Evolutionary conservation across 2,113 vertebrate genomes (phyloP), one percentile per base, ranked within the genome.

Genomic region (Nesogale talazaci): DNA sequence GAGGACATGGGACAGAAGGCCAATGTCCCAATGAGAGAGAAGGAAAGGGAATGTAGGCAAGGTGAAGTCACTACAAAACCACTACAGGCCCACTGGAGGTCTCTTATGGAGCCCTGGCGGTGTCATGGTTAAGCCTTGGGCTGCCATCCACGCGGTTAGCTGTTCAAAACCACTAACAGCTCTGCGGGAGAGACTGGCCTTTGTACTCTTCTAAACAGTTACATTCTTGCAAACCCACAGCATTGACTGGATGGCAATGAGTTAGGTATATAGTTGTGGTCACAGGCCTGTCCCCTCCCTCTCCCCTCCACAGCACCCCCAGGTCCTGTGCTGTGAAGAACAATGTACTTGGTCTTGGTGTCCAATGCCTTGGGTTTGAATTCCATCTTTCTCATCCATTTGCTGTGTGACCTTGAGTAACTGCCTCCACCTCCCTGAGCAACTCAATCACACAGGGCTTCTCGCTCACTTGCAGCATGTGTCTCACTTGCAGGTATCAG

Each of bases 11-110:
- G 56, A 75, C 67, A 12, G 88, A 94, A 92, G 75, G 69, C 2
- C 82, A 89, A 91, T 23, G 38, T 70, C 87, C 89, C 75, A 78
- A 38, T 94, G 82, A 85, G 85, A 65, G 69, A 89, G 67, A 83
- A 72, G 31, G 11, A 52, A 52, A 52, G 46, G 10, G 46, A 52
- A 12, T 52, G 9, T 52, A 11, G 46, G 46, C 46, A 52, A 2
- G 46, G 46, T 11, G 46, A 52, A 52, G 10, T 52, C 46, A 52
- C 46, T 52, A 52, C 46, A 52, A 52, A 52, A 52, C 10, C 46
- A 9, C 46, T 52, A 52, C 46, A 52, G 46, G 46, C 46, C 46
- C 46, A 52, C 46, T 52, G 46, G 46, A 52, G 46, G 46, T 12
- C 46, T 52, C 46, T 52, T 52, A 52, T 52, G 46, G 46, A 52